Conservation (phyloP, 2,113 vertebrate species). For the Chionomys nivalis region DNA sequence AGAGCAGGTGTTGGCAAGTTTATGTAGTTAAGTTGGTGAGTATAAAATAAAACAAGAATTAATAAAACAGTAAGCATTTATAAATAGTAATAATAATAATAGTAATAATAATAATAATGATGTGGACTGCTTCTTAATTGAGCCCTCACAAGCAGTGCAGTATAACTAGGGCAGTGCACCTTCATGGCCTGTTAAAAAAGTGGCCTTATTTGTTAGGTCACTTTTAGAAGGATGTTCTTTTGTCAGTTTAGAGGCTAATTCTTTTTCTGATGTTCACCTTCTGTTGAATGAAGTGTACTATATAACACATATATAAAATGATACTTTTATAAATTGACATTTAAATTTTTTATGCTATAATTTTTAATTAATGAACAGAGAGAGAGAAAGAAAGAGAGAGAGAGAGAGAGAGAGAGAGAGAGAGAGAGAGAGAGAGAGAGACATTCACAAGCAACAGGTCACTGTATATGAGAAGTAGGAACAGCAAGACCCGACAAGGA, state of each 20-base stretch:
- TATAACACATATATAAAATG: slow-evolving; percentile 12
- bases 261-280: slow-evolving; percentile 10
- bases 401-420: background rate
- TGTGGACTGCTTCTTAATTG: slow-evolving; percentile 45
- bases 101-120: background rate
- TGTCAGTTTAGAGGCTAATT: slow-evolving; percentile 7
- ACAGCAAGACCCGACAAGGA: background rate
- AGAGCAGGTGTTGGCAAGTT: background rate
- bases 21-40: background rate
- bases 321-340: background rate
- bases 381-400: background rate
- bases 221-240: slow-evolving; percentile 9
- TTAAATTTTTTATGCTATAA: slow-evolving; percentile 18
- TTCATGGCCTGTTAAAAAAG: background rate
- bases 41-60: background rate
- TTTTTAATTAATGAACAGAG: slow-evolving; percentile 32
- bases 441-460: background rate
- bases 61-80: background rate
- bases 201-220: background rate
- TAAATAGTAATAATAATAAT: background rate
- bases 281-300: background rate
- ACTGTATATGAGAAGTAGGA: background rate
- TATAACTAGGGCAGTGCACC: background rate
- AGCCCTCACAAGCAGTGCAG: background rate
- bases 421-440: background rate